A percentile compares a stretch with the other conserved stretches of the same genome.
Evolutionary conservation across 2,113 vertebrate species (phyloP).

Genomic region (Hypomesus transpacificus): DNA sequence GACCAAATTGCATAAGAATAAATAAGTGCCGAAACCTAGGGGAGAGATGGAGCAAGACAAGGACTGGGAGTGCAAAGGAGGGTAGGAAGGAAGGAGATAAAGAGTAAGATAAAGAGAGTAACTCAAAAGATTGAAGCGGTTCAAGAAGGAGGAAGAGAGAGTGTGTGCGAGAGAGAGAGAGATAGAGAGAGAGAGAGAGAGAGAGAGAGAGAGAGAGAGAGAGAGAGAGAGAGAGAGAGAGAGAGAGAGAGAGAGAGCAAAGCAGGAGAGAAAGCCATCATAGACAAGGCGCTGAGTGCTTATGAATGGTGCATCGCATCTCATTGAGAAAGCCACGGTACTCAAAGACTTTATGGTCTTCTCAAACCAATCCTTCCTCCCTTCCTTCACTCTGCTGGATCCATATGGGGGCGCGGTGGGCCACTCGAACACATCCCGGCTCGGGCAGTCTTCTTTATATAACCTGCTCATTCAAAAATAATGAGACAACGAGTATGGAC

Average conservation of each 20-base stretch:
- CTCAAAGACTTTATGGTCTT: no score
- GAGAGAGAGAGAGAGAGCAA: not conserved
- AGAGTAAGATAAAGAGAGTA: not conserved
- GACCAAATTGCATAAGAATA: not conserved
- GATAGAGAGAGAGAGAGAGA: not conserved
- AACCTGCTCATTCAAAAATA: constrained; percentile 26
- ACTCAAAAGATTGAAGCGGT: not conserved
- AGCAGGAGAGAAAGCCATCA: not conserved
- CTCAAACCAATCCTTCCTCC: no score
- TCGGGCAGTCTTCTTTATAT: constrained; percentile 14
- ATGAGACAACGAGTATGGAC: constrained; percentile 8
- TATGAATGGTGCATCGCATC: not conserved
- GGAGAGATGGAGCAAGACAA: no score
- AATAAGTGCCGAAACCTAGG: not conserved
- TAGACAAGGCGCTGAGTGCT: not conserved
- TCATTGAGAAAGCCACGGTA: no score
- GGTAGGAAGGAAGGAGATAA: constrained; percentile 7
- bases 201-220: not conserved
- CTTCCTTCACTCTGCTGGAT: no score
- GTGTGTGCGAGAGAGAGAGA: not conserved
- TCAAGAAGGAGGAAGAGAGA: not conserved
- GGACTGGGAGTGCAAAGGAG: not conserved
- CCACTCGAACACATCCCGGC: no score
- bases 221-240: no score
- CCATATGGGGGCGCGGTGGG: no score